Evolutionary conservation across 2,797 vertebrate genomes (phyloP), one percentile per base, ranked within the genome.

Genomic region (Bradypus variegatus): DNA sequence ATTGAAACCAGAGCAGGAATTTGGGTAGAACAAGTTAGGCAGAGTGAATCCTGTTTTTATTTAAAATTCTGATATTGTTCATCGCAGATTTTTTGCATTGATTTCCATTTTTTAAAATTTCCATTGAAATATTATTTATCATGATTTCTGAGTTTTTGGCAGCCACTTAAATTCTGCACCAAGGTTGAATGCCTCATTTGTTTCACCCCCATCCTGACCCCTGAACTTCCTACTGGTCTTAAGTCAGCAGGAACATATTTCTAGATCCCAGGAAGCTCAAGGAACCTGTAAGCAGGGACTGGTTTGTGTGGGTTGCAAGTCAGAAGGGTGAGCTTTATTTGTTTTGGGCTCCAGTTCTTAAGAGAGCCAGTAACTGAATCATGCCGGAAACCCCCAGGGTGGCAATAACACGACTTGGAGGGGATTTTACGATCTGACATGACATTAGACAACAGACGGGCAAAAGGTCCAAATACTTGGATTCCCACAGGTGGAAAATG

Each of bases 321-420:
- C 0, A 1, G 73, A 83, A 79, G 55, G 41, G 12, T 19, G 29
- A n/a, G 25, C 8, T 2, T 1, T 8, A 13, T 69, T 9, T n/a
- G 13, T 64, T 12, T 64, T 21, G 69, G 48, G 29, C 19, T 84
- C 58, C n/a, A 84, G 41, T 62, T 81, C 7, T 58, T 45, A 21
- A 67, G 58, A 67, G 67, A 92, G 27, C 2, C 29, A 21, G 8
- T 45, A 67, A 75, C 9, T 33, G 75, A 78, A 29, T 31, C 53
- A n/a, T 1, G 13, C 8, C 33, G 38, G 67, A 67, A 60, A 78
- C 25, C 16, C 76, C 86, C 6, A 45, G 2, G 48, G n/a, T 1
- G 15, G 5, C 10, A 15, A 36, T 9, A 2, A 12, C 15, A 23
- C 0, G 1, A 33, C 69, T 27, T 15, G 7, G 38, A 23, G 3